Percentiles rank a stretch among this genome's conserved stretches.
Conservation (phyloP, 1,140 invertebrate species). For the Papilio machaon region DNA sequence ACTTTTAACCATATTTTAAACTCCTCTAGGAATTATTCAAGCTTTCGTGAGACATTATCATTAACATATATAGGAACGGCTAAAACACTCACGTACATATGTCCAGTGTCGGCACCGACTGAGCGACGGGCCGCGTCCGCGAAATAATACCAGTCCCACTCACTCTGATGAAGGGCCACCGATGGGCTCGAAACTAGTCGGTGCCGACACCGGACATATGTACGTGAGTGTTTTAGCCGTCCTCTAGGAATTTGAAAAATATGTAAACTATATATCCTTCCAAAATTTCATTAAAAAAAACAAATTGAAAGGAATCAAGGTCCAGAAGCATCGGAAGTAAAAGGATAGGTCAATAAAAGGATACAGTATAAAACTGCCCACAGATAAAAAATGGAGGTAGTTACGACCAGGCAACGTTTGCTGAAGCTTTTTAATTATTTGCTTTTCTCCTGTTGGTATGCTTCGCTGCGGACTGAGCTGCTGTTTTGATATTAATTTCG, state of each 20-base stretch:
- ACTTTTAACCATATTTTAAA: not conserved
- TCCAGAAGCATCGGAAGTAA: not conserved
- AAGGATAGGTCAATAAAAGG: not conserved
- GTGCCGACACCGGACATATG: too few species aligned
- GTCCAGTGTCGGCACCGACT: too few species aligned
- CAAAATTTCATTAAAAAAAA: not conserved
- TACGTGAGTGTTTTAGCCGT: too few species aligned
- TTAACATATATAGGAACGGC: too few species aligned
- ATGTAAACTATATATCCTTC: not conserved
- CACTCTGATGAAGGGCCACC: too few species aligned
- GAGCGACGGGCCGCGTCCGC: too few species aligned
- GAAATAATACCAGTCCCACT: too few species aligned
- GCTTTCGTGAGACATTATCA: too few species aligned
- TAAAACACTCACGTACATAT: too few species aligned
- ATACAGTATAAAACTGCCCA: not conserved
- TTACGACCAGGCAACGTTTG: not conserved
- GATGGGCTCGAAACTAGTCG: too few species aligned
- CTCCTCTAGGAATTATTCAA: too few species aligned
- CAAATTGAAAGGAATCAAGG: not conserved
- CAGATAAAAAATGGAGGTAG: not conserved
- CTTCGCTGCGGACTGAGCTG: not conserved
- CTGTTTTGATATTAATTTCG: constrained; percentile 2
- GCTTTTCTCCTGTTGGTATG: not conserved
- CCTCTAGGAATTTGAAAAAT: not conserved
- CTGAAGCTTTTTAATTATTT: constrained; percentile 7